Conservation (phyloP, 1,140 invertebrate genomes). For the Trichogramma pretiosum region DNA sequence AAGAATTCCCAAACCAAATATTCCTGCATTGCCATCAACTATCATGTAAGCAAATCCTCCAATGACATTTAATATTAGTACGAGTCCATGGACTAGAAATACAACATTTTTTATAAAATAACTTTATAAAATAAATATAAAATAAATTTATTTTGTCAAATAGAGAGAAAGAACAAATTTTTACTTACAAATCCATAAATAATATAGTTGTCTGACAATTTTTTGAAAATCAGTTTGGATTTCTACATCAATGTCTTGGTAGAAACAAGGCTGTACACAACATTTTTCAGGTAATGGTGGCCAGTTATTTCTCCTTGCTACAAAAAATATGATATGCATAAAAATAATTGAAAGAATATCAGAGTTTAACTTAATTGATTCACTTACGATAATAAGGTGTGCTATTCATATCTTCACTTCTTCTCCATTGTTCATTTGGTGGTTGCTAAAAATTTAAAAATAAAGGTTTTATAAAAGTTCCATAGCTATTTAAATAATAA, state of each 20-base stretch:
- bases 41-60: constrained; percentile 70
- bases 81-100: constrained; percentile 75
- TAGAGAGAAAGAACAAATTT: too few species aligned
- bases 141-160: constrained; percentile 6
- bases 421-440: constrained; percentile 77
- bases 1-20: constrained; percentile 82
- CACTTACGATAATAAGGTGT: constrained; percentile 56
- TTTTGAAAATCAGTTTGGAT: constrained; percentile 96
- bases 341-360: constrained; percentile 1
- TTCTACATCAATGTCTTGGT: constrained; percentile 99
- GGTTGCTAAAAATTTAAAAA: constrained; percentile 27
- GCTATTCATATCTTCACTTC: constrained; percentile 77
- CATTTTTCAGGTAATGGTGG: constrained; percentile 88
- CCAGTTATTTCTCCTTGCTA: constrained; percentile 90
- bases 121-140: not conserved
- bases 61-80: constrained; percentile 79
- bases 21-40: constrained; percentile 53
- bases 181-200: constrained; percentile 96
- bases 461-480: constrained; percentile 14
- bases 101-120: constrained; percentile 15
- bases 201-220: constrained; percentile 88
- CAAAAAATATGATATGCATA: constrained; percentile 11
- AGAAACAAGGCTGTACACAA: constrained; percentile 95
- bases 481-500: constrained; percentile 7
- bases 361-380: not conserved